phyloP scores from a whole-genome alignment of 2,797 vertebrate genomes.

The Taeniopygia guttata region DNA sequence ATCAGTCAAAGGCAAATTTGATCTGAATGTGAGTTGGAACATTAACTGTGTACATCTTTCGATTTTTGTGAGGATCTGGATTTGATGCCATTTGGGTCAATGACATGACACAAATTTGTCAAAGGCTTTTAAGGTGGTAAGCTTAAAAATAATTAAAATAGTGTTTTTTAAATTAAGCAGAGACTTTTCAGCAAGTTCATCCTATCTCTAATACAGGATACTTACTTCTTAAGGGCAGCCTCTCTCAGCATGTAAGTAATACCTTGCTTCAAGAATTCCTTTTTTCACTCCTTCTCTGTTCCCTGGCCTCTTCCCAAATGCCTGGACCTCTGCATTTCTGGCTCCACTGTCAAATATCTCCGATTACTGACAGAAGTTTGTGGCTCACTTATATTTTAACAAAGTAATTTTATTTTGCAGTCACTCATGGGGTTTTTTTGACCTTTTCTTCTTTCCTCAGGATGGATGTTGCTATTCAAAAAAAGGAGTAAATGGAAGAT shows the following conservation, averaged over 20 bases:
- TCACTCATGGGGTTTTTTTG: neutral
- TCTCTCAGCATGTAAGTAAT: neutral
- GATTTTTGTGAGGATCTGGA: neutral
- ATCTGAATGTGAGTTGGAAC: neutral
- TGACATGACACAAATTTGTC: neutral
- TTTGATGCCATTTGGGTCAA: neutral
- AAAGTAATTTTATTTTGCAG: neutral
- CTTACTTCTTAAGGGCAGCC: neutral
- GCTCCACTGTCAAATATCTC: neutral
- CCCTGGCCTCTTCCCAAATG: neutral
- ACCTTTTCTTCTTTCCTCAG: conserved; percentile 1
- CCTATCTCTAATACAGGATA: neutral
- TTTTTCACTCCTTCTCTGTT: neutral
- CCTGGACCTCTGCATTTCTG: neutral
- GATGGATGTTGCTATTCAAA: neutral
- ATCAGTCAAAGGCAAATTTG: neutral
- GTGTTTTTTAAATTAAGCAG: neutral
- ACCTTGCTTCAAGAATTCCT: neutral
- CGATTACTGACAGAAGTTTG: neutral
- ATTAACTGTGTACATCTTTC: neutral
- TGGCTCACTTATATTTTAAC: neutral
- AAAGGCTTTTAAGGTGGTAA: neutral
- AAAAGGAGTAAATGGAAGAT: neutral
- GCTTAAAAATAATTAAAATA: neutral
- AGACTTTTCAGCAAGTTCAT: neutral